phyloP scores from a whole-genome alignment of 2,113 vertebrate genomes.

The Etheostoma spectabile region DNA sequence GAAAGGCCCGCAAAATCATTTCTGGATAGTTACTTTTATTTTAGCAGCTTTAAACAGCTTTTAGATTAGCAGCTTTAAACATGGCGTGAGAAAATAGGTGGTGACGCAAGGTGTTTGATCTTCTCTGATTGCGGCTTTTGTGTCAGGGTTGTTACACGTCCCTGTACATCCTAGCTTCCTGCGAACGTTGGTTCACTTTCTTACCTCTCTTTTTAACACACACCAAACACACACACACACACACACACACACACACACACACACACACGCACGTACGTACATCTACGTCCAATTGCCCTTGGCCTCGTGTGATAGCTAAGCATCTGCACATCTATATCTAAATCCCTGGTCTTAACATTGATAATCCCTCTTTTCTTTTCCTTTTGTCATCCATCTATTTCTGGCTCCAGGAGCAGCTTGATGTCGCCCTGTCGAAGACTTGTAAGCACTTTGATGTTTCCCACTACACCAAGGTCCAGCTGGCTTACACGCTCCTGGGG shows the following conservation, averaged over 20 bases:
- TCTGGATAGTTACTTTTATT: too few species aligned
- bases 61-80: too few species aligned
- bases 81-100: conserved; percentile 25
- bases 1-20: too few species aligned
- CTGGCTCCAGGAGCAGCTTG: conserved; percentile 92
- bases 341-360: conserved; percentile 53
- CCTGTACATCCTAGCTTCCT: conserved; percentile 10
- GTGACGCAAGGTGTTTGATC: conserved; percentile 6
- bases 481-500: conserved; percentile 95
- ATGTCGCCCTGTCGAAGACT: conserved; percentile 97
- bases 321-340: conserved; percentile 49
- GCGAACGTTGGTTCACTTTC: conserved; percentile 15
- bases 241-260: conserved; percentile 5
- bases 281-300: conserved; percentile 39
- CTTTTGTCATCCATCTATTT: conserved; percentile 52
- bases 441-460: conserved; percentile 97
- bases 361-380: conserved; percentile 53
- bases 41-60: too few species aligned
- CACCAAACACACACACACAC: conserved; percentile 3
- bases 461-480: conserved; percentile 98
- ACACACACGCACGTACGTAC: neutral
- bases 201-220: neutral
- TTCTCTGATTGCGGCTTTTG: conserved; percentile 24
- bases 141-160: conserved; percentile 36
- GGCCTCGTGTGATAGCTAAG: conserved; percentile 37